Base-by-base conservation (phyloP, 2,113 vertebrate genomes). In the Nothocercus julius region DNA sequence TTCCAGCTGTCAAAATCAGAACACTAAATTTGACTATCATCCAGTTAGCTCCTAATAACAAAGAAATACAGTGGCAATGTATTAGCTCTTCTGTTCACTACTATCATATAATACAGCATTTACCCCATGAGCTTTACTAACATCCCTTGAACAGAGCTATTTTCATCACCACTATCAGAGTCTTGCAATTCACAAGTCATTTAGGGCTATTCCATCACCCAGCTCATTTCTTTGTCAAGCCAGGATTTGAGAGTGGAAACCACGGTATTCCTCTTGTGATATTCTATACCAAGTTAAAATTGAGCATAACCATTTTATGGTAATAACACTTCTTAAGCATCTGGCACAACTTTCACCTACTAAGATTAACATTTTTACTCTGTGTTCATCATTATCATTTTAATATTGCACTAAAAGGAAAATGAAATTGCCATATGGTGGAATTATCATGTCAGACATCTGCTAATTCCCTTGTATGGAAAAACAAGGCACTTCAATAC, bases 361-460 rank as follows among this genome's bases (percentile, higher is more conserved):
- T 74, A 69, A 66, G 38, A 89, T 62, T 72, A 93, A 42, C 44
- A 44, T n/a, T 12, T 4, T 76, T 93, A n/a, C 22, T 89, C 21
- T 13, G 38, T 24, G 9, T 47, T 91, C 67, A 72, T 51, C 19
- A 8, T 87, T 59, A 82, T n/a, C 13, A 69, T 85, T 87, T 92
- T 70, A 80, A 89, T 79, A 85, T 13, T 66, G 44, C 63, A n/a
- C 11, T 87, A 51, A 69, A 87, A 90, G 84, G 27, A 85, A 95
- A 76, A 85, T 67, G 17, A 67, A 82, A 80, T 77, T 70, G 59
- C 84, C 75, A 59, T 85, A 82, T 67, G 85, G 72, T 89, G 22
- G 42, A 95, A 91, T 93, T 89, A 91, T 56, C 75, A 54, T 30
- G 51, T 83, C 75, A 87, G 67, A 85, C 53, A 82, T 80, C 92